Evolutionary conservation across 2,888 invertebrate species (phyloP).

Genomic region (Pristionchus exspectatus): DNA sequence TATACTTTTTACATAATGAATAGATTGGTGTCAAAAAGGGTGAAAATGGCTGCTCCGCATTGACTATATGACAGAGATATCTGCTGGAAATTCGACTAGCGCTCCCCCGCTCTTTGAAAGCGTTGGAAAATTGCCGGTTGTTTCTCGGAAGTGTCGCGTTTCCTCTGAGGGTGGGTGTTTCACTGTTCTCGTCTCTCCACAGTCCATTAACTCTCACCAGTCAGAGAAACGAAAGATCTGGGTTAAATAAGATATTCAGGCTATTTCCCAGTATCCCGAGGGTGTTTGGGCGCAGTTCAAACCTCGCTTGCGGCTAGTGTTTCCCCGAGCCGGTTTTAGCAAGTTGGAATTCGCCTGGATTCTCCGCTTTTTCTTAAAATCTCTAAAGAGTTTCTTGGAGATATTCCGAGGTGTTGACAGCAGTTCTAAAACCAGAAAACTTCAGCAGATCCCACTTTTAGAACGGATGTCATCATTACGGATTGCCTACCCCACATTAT

Average conservation of each 20-base stretch:
- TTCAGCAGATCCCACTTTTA: not conserved
- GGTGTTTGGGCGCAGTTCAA: not conserved
- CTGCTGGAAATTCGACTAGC: not conserved
- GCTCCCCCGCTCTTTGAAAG: not conserved
- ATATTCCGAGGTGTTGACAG: too few species aligned
- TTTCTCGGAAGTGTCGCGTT: constrained; percentile 18
- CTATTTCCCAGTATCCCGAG: not conserved
- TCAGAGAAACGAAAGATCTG: too few species aligned
- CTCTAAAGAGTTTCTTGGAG: too few species aligned
- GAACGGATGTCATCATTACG: not conserved
- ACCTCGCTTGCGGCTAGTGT: not conserved
- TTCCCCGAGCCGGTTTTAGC: not conserved
- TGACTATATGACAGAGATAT: too few species aligned
- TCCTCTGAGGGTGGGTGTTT: not conserved
- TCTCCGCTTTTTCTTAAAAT: too few species aligned
- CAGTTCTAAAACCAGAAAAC: too few species aligned
- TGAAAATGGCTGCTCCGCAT: too few species aligned
- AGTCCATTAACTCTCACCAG: too few species aligned
- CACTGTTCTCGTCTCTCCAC: not conserved
- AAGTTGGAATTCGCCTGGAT: too few species aligned
- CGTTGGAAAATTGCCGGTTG: not conserved
- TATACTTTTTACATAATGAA: too few species aligned
- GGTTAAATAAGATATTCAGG: too few species aligned
- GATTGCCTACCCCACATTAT: not conserved
- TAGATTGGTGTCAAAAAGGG: too few species aligned